Percentiles rank a stretch among this genome's conserved stretches.
These are phyloP conservation scores for Lytechinus pictus DNA, from an alignment of 35 echinoderm and acorn worm species.

Conservation along the genomic window DNA sequence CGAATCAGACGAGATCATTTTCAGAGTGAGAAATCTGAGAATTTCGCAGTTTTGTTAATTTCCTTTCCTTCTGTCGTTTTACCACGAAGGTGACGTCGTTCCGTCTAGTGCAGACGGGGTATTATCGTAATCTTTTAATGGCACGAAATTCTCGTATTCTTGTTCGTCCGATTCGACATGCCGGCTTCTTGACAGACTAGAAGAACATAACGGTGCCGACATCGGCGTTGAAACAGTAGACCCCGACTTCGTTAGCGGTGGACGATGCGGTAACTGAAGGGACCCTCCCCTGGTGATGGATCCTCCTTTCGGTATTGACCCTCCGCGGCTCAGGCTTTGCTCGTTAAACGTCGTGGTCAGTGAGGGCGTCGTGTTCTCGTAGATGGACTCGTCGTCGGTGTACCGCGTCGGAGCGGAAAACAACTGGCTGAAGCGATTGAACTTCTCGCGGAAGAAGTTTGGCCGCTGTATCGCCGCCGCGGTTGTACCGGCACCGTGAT, in stretches of 20 bases:
- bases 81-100: slow-evolving; percentile 20
- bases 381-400: slow-evolving; percentile 44
- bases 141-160: slow-evolving; percentile 38
- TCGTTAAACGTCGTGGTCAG: slow-evolving; percentile 24
- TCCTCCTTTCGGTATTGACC: neutral
- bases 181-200: neutral
- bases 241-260: neutral
- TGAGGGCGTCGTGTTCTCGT: slow-evolving; percentile 33
- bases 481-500: neutral
- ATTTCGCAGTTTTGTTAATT: too few relatives aligned
- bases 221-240: slow-evolving; percentile 17
- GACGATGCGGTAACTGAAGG: slow-evolving; percentile 29
- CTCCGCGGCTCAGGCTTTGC: neutral
- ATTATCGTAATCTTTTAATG: neutral
- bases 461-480: slow-evolving; percentile 21
- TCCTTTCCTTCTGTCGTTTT: neutral
- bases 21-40: too few relatives aligned
- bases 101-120: neutral
- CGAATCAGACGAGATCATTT: too few relatives aligned
- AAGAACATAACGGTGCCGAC: neutral
- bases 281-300: neutral
- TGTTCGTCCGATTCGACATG: neutral
- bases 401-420: slow-evolving; percentile 9
- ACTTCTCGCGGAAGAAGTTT: slow-evolving; percentile 36
- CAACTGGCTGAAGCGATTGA: slow-evolving; percentile 31